Base-by-base conservation (phyloP, 2,888 invertebrate species). In the Netelia inedita region DNA sequence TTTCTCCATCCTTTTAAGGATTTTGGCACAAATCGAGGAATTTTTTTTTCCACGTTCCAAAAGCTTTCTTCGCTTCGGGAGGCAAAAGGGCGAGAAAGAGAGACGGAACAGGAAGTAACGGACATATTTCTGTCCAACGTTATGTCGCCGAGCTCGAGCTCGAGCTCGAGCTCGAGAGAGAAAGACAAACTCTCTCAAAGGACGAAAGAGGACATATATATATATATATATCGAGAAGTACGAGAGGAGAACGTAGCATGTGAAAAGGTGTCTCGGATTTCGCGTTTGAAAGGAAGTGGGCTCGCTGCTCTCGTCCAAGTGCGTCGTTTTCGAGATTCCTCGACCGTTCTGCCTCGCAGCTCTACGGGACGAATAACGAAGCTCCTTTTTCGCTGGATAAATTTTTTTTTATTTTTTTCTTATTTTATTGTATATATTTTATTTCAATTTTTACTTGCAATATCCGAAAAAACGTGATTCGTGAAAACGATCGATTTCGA, bases 231-330 rank as follows among this genome's bases (percentile, higher is more conserved):
- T 61, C 35, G 65, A 55, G 55, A 19, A 41, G 43, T 55, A 63
- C 28, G 65, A 63, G 72, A 63, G 65, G 72, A 65, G 69, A 78
- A 73, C 78, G 82, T 28, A 78, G 19, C 23, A 74, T 55, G 79
- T 79, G 74, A 79, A 79, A 79, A 83, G 68, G 79, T 75, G 69
- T 79, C 79, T 83, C 74, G 65, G 75, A 83, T 83, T 83, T 83
- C 83, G 79, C 83, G 65, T 75, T 75, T 76, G 71, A 72, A 79
- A 83, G 83, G 83, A 83, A 83, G 79, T 83, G 79, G 75, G 69
- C 74, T 71, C 55, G 65, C 16, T 68, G 75, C 79, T 41, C 55
- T 81, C 68, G 72, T 35, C 61, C 71, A n/a, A 50, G 57, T 59
- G 61, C 50, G n/a, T 61, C 71, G 55, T 61, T 61, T 21, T 73